Evolutionary conservation across 2,888 invertebrate species (phyloP), one percentile per base, ranked within the genome.

Genomic region (Thecophora atra): DNA sequence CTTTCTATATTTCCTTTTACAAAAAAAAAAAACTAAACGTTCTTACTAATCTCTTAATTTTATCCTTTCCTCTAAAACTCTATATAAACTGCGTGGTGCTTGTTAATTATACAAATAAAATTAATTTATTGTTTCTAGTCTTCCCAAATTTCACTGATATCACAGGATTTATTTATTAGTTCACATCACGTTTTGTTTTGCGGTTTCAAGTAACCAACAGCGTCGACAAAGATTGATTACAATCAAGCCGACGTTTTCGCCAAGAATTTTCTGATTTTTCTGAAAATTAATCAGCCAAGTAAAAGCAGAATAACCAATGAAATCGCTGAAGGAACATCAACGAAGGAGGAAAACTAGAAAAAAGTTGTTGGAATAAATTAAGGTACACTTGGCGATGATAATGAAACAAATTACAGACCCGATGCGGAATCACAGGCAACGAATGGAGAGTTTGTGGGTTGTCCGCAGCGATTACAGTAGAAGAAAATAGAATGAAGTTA

Each of bases 401-500:
- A 58, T 69, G 60, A 69, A 69, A 69, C 69, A 69, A 69, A 69
- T 69, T 60, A 60, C 69, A 60, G 62, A 62, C 47, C 26, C 51
- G 26, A 44, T 44, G 42, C 37, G 58, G 26, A 56, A 56, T 56
- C 37, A 68, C 56, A 68, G 26, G 58, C 17, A 15, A 13, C 8
- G 1, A 7, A 51, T 19, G 19, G 28, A 37, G 37, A 37, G n/a
- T 65, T 65, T 24, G 65, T 28, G 52, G 51, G 51, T 51, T 24
- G 65, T 8, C 51, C n/a, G 26, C 17, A 19, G 63, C 19, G 19
- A 63, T n/a, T 24, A 19, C n/a, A 63, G 24, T n/a, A n/a, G 37
- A 63, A 63, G n/a, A 19, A 13, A 19, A 54, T 24, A 54, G 37
- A 19, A 21, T 44, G 21, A 37, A 63, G 42, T 37, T 42, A 30